Evolutionary conservation across 2,888 invertebrate species (phyloP), one percentile per base, ranked within the genome.

Genomic region (Tholera decimalis): DNA sequence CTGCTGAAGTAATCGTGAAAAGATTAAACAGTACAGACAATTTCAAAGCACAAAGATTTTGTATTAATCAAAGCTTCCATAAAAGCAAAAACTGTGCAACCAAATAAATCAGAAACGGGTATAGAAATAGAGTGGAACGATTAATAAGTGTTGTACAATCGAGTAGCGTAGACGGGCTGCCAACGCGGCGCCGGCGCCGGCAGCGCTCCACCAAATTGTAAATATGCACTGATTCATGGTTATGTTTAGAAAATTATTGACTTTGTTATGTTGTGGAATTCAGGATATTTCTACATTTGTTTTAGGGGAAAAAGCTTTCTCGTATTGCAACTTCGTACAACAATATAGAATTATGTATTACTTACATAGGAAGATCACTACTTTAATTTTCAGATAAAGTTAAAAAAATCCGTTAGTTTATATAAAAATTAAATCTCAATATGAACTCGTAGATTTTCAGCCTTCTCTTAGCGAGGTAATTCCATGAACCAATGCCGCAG

Each of bases 171-270:
- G 75, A 73, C 79, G 79, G 70, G 68, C 62, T 74, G 77, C 71
- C 70, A 79, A 64, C 69, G 71, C 78, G 80, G 80, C 82, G 82
- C 83, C 83, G 63, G 77, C 82, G 73, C 35, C 35, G 35, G 4
- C 80, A 77, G 35, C 71, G 74, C 74, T 78, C 60, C 26, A 77
- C 79, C 70, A 70, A 78, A 74, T 77, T 81, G 81, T 81, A 82
- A 85, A 86, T 83, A 85, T 82, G 79, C 82, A 70, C 73, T 88
- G 87, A 87, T 84, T 87, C 88, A 87, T 88, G 81, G 73, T 83
- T 83, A 83, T 86, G 87, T 86, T 87, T 86, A 85, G 86, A 85
- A 84, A 85, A 85, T 83, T 84, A 85, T 84, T 84, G 75, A 75
- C 75, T 77, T 65, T 71, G 73, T 78, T 77, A 63, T 70, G 67